A percentile compares a stretch with the other conserved stretches of the same genome.
Conservation (phyloP, 64 coral and sea anemone species). For the Montipora efflorescens region DNA sequence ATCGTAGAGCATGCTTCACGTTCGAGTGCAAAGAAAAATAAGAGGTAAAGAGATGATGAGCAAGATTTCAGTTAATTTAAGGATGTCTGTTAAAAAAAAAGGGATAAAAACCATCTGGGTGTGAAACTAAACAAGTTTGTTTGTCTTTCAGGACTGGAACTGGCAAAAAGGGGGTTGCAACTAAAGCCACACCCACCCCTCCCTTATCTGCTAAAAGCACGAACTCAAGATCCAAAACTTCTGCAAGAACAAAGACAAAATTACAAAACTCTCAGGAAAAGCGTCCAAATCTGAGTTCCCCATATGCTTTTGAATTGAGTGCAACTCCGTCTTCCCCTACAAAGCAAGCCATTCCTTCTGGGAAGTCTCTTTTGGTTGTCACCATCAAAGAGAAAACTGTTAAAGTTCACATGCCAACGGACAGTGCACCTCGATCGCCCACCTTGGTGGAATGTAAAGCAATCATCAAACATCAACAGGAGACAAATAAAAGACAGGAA, state of each 20-base stretch:
- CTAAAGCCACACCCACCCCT: constrained; percentile 19
- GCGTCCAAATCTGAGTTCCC: not conserved
- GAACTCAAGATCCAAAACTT: constrained; percentile 14
- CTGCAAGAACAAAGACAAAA: constrained; percentile 31
- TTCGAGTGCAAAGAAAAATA: constrained; percentile 34
- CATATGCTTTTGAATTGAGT: not conserved
- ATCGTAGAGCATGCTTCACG: not conserved
- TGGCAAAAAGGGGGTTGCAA: constrained; percentile 2
- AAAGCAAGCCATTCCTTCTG: constrained; percentile 22
- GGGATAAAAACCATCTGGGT: not conserved
- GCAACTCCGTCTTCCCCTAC: constrained; percentile 1
- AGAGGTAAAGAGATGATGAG: not conserved
- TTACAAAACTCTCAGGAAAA: constrained; percentile 28
- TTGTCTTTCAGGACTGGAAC: constrained; percentile 26
- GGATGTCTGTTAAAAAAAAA: not conserved
- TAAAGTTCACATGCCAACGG: constrained; percentile 82
- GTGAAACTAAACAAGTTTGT: not conserved
- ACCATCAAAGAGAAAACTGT: constrained; percentile 77
- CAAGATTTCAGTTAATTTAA: not conserved
- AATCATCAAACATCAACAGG: constrained; percentile 89
- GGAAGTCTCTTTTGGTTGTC: constrained; percentile 74
- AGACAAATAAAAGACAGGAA: constrained; percentile 86
- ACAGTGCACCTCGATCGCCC: constrained; percentile 82
- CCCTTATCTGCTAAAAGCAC: constrained; percentile 46
- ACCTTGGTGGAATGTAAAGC: constrained; percentile 92